Conservation (phyloP, 1,140 invertebrate species). For the Drosophila bipectinata region DNA sequence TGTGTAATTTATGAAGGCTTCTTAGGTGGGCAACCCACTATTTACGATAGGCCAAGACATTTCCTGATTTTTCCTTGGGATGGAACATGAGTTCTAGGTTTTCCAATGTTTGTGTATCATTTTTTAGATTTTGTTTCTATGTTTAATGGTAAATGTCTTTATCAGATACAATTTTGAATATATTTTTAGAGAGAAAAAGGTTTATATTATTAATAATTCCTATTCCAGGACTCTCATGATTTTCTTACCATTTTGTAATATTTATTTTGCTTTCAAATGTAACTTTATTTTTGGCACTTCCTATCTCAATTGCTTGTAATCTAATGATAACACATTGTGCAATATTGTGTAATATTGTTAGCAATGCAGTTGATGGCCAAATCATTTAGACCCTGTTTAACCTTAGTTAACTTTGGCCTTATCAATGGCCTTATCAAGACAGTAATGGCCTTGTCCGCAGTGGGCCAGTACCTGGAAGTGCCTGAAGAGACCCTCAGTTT, state of each 20-base stretch:
- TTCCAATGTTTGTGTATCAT: neutral
- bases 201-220: no score
- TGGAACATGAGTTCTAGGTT: neutral
- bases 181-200: no score
- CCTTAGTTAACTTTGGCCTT: slow-evolving; percentile 42
- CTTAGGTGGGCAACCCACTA: slow-evolving; percentile 41
- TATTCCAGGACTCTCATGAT: no score
- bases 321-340: slow-evolving; percentile 24
- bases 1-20: slow-evolving; percentile 46
- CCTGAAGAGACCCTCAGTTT: slow-evolving; percentile 3
- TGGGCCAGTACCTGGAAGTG: slow-evolving; percentile 14
- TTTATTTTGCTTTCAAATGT: no score
- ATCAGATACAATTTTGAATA: no score
- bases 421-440: slow-evolving; percentile 35
- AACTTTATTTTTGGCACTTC: no score
- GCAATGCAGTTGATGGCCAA: neutral
- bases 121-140: neutral
- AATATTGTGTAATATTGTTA: slow-evolving; percentile 2
- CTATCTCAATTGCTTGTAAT: slow-evolving; percentile 14
- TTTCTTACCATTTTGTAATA: no score
- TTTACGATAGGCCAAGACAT: slow-evolving; percentile 32
- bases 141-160: no score
- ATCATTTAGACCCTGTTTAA: neutral
- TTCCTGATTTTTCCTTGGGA: slow-evolving; percentile 31
- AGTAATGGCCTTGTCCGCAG: slow-evolving; percentile 23